These are phyloP conservation scores for Iselma pallidipennis DNA, from an alignment of 2,888 invertebrate genomes.

Conservation along the genomic window DNA sequence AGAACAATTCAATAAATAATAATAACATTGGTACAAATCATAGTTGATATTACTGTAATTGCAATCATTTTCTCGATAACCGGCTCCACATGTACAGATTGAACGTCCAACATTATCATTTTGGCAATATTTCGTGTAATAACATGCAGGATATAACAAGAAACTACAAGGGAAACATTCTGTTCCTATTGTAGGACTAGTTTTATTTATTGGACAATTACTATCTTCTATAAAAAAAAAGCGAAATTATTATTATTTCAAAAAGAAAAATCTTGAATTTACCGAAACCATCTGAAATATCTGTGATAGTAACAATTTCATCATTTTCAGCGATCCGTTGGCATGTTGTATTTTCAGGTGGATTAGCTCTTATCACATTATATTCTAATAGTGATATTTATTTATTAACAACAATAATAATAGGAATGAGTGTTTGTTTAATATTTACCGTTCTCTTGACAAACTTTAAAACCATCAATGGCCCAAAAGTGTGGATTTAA, in stretches of 20 bases:
- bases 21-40: not conserved
- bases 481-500: constrained; percentile 30
- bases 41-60: constrained; percentile 2
- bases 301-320: not conserved
- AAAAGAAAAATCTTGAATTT: not conserved
- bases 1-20: no score
- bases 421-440: not conserved
- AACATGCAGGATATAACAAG: not conserved
- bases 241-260: no score
- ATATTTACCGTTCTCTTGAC: constrained; percentile 20
- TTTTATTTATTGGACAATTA: not conserved
- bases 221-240: not conserved
- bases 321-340: not conserved
- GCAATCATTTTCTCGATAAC: constrained; percentile 29
- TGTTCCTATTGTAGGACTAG: not conserved
- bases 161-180: not conserved
- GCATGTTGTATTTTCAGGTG: not conserved
- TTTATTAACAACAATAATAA: not conserved
- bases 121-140: not conserved
- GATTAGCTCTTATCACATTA: not conserved
- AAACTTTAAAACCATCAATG: constrained; percentile 33
- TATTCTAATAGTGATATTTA: not conserved
- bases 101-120: not conserved
- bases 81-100: constrained; percentile 32
- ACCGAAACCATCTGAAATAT: not conserved